phyloP scores from a whole-genome alignment of 2,797 vertebrate species.

The Hemibagrus guttatus region DNA sequence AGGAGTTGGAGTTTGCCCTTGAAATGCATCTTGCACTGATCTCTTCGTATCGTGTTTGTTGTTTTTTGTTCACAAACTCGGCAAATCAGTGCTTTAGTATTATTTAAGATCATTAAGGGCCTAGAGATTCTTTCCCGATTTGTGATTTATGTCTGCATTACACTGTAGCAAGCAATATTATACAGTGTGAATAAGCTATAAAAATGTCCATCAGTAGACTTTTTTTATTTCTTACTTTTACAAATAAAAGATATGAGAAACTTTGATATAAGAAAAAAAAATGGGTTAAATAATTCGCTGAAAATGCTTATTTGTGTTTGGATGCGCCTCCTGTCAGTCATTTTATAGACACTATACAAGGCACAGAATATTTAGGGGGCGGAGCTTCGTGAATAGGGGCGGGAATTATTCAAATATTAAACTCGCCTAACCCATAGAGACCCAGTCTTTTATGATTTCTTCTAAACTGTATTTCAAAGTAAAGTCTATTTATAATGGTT shows the following conservation, averaged over 20 bases:
- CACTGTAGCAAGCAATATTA: too few relatives aligned
- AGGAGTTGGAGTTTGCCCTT: not conserved
- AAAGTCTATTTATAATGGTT: too few relatives aligned
- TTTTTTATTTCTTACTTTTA: not conserved
- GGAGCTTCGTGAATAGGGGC: not conserved
- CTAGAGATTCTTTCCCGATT: too few relatives aligned
- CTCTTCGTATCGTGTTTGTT: not conserved
- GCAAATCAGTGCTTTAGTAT: not conserved
- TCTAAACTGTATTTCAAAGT: too few relatives aligned
- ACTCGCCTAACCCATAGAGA: too few relatives aligned
- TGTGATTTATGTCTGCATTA: not conserved
- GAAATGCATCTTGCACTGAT: not conserved
- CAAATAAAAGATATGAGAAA: not conserved
- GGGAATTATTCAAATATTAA: too few relatives aligned
- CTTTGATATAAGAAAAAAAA: too few relatives aligned
- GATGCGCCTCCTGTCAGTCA: not conserved
- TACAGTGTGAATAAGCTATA: not conserved
- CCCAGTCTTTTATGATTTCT: too few relatives aligned
- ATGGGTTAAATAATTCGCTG: too few relatives aligned
- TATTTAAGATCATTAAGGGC: not conserved
- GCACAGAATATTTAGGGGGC: not conserved
- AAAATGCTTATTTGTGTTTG: not conserved
- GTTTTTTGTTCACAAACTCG: not conserved
- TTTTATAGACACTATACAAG: not conserved
- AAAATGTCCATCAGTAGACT: not conserved